Evolutionary conservation across 2,888 invertebrate species (phyloP).

Genomic region (Hanleya hanleyi): DNA sequence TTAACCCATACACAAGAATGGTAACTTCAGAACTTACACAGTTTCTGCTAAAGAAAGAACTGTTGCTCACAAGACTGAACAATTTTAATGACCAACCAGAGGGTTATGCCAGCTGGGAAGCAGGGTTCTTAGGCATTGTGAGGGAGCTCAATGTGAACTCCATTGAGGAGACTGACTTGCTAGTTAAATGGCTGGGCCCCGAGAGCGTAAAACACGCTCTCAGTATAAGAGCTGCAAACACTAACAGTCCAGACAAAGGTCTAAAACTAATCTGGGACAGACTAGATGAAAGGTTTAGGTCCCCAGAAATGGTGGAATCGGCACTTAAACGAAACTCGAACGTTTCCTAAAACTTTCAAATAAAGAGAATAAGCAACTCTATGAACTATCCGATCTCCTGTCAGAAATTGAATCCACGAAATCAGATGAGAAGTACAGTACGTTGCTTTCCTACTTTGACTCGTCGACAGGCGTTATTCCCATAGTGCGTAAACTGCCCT

Average conservation of each 20-base stretch:
- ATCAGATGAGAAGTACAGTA: not conserved
- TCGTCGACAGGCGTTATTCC: conserved; percentile 24
- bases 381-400: conserved; percentile 22
- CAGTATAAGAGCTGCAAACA: conserved; percentile 7
- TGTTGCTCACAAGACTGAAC: conserved; percentile 10
- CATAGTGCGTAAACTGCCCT: conserved; percentile 19
- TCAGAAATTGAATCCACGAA: conserved; percentile 20
- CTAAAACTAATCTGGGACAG: conserved; percentile 19
- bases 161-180: conserved; percentile 16
- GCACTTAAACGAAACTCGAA: conserved; percentile 13
- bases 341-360: conserved; percentile 11
- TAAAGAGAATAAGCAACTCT: conserved; percentile 13
- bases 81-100: conserved; percentile 19
- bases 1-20: no score
- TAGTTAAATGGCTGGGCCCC: conserved; percentile 24
- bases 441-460: conserved; percentile 26
- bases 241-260: conserved; percentile 7
- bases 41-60: conserved; percentile 14
- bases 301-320: conserved; percentile 20
- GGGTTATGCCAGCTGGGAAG: no score
- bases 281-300: conserved; percentile 18
- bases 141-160: not conserved
- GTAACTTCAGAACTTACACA: no score
- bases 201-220: conserved; percentile 11
- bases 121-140: no score